Base-by-base conservation (phyloP, 1,140 invertebrate genomes). In the Neodiprion lecontei region DNA sequence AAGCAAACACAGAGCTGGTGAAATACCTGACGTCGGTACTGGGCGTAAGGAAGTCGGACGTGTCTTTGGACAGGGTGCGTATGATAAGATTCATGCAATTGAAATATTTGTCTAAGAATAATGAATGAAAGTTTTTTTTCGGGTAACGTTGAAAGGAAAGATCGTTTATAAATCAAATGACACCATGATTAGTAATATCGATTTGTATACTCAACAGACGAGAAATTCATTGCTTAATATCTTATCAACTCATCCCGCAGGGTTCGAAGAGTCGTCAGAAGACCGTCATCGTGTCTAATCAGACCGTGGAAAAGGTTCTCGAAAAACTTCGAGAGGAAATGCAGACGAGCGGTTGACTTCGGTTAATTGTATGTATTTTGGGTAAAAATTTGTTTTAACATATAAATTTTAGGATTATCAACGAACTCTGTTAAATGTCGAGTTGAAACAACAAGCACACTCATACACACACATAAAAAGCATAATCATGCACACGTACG, bases 1-100 rank as follows among this genome's bases (percentile, higher is more conserved):
- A 95, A 87, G 95, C 95, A 8, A 96, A 96, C 80, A 89, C 91
- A 53, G 94, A 95, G 83, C 88, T 96, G 9, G 85, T 95, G 0
- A 93, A 93, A 86, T 95, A 91, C 81, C 83, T 96, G 14, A 89
- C 94, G 0, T 90, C 91, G 77, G 81, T 94, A 48, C 84, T 95
- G 10, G 91, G 90, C 17, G 77, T 95, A 0, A 90, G 91, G 76
- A 95, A 95, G 85, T 94, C 92, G 74, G 91, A 94, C 74, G 88
- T 96, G 1, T 87, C 87, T 1, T 82, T 96, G 53, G 92, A 94
- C 66, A 91, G 89, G 84, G 93, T 94, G 83, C 83, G 85, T 84
- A 72, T 72, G 53, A 72, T 67, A 72, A 66, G 73, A 70, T 67
- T 61, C 48, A 50, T 8, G 69, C 47, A 66, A 40, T n/a, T 66